A percentile compares a stretch with the other conserved stretches of the same genome.
These are phyloP conservation scores for Bothrops alternatus DNA, from an alignment of 2,797 vertebrate species.

Conservation along the genomic window DNA sequence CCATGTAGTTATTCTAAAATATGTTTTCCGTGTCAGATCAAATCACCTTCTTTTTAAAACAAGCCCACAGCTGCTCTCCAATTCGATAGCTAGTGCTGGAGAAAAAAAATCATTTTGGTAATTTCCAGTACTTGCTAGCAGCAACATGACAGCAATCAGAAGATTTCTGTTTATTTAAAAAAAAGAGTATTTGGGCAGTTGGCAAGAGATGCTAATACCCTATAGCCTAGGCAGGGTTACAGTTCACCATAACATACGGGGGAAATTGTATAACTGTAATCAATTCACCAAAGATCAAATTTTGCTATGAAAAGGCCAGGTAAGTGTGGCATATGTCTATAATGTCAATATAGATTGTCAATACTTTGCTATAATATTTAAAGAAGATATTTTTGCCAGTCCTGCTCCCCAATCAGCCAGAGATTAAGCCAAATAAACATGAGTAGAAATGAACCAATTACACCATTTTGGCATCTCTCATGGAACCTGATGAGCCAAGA, in stretches of 20 bases:
- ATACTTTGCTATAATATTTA: neutral
- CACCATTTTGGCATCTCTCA: neutral
- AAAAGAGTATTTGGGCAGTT: neutral
- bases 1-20: neutral
- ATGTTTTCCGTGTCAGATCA: constrained; percentile 19
- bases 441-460: neutral
- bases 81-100: neutral
- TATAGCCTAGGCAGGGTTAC: neutral
- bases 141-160: constrained; percentile 23
- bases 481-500: neutral
- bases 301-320: neutral
- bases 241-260: neutral
- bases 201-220: neutral
- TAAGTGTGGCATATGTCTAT: neutral
- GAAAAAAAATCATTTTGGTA: constrained; percentile 39
- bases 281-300: neutral
- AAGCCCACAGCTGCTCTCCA: constrained; percentile 45
- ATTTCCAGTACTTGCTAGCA: constrained; percentile 40
- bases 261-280: neutral
- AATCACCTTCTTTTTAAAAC: constrained; percentile 30
- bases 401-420: neutral
- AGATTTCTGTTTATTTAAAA: constrained; percentile 25
- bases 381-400: neutral
- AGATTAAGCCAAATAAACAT: neutral
- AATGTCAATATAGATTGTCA: neutral